Percentiles rank a stretch among this genome's conserved stretches.
Conservation (phyloP, 2,797 vertebrate genomes). For the Carapus acus region DNA sequence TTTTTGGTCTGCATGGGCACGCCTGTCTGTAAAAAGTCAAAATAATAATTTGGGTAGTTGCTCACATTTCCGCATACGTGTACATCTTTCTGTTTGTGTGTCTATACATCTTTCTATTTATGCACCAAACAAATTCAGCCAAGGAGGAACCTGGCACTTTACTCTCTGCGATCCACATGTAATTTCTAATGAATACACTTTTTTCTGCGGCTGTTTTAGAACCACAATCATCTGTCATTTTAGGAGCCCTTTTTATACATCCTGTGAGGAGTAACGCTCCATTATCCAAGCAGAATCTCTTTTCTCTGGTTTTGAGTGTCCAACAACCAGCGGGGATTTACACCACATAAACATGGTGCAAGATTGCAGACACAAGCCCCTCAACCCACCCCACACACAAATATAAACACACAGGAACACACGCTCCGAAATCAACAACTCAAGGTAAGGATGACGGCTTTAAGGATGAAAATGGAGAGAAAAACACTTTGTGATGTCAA, state of each 20-base stretch:
- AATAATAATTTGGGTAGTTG: too few species aligned
- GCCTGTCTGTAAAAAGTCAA: too few species aligned
- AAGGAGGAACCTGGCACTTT: constrained; percentile 21
- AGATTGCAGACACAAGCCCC: too few species aligned
- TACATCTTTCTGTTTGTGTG: not conserved
- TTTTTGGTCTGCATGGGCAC: too few species aligned
- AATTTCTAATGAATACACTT: constrained; percentile 78
- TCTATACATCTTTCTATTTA: constrained; percentile 18
- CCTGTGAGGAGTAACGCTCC: constrained; percentile 81
- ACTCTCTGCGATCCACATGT: constrained; percentile 36
- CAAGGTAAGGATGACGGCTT: constrained; percentile 40
- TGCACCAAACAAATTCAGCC: constrained; percentile 40
- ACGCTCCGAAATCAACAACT: constrained; percentile 40
- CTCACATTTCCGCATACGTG: too few species aligned
- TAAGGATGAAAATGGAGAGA: constrained; percentile 43
- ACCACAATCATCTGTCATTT: constrained; percentile 85
- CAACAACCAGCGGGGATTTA: constrained; percentile 56
- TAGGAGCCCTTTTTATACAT: constrained; percentile 55
- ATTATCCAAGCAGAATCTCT: constrained; percentile 80
- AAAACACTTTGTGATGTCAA: constrained; percentile 11
- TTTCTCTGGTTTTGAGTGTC: constrained; percentile 58
- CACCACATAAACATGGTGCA: too few species aligned
- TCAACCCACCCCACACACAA: constrained; percentile 22
- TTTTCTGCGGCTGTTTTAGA: constrained; percentile 65
- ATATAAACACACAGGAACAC: constrained; percentile 64